phyloP scores from a whole-genome alignment of 2,797 vertebrate genomes.

The Malurus splendens region DNA sequence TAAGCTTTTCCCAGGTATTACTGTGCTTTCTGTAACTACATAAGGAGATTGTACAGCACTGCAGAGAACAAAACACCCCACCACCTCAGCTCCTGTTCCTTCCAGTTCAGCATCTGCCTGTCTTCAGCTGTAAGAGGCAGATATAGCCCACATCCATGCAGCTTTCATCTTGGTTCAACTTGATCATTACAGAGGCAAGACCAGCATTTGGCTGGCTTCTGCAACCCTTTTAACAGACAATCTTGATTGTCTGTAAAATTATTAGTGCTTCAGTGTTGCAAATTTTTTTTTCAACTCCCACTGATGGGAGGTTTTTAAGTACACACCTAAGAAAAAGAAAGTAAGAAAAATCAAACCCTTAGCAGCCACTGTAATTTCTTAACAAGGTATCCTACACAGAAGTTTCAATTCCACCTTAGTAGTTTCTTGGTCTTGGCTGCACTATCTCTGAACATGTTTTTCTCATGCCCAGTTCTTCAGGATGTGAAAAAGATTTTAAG shows the following conservation, averaged over 20 bases:
- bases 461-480: not conserved
- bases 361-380: not conserved
- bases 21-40: not conserved
- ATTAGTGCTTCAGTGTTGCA: not conserved
- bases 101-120: not conserved
- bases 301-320: not conserved
- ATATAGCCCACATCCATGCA: fast-evolving
- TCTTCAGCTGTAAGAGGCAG: not conserved
- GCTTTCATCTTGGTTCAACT: not conserved
- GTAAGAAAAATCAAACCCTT: not conserved
- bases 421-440: not conserved
- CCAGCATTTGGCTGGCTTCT: not conserved
- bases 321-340: not conserved
- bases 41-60: not conserved
- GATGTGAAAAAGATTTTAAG: not conserved
- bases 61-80: fast-evolving
- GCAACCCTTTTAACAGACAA: not conserved
- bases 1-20: not conserved
- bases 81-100: not conserved
- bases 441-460: not conserved
- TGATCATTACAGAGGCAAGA: not conserved
- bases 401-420: not conserved
- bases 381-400: not conserved
- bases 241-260: not conserved
- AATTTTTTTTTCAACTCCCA: not conserved